Evolutionary conservation across 2,113 vertebrate genomes (phyloP).

Genomic region (Pseudorectes ferrugineus): DNA sequence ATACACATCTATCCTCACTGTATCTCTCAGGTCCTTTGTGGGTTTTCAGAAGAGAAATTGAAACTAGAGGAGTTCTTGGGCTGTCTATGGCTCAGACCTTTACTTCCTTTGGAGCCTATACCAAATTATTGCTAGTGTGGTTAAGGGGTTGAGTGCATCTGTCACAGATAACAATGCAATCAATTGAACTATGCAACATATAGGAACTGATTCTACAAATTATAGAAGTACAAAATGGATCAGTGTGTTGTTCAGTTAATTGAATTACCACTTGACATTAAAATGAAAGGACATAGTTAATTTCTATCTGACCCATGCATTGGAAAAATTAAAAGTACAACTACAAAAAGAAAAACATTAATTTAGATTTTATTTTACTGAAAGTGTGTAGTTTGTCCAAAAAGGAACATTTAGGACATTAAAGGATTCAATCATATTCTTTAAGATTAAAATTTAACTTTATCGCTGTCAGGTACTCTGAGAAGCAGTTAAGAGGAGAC

Average conservation of each 20-base stretch:
- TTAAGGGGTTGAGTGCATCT: neutral
- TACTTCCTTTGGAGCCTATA: neutral
- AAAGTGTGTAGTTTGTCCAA: neutral
- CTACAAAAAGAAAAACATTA: neutral
- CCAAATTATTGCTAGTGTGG: neutral
- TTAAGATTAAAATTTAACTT: neutral
- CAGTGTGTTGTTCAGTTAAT: neutral
- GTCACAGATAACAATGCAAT: neutral
- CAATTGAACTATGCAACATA: neutral
- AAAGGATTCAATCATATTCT: neutral
- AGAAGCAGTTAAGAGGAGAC: neutral
- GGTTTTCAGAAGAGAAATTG: neutral
- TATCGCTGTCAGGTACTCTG: neutral
- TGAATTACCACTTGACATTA: neutral
- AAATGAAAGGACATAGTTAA: neutral
- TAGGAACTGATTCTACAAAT: neutral
- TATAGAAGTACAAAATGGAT: neutral
- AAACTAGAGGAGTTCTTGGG: neutral
- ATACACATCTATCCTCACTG: neutral
- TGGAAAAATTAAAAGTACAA: neutral
- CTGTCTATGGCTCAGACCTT: neutral
- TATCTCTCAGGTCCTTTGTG: neutral
- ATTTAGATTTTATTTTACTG: neutral
- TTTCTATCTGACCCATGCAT: neutral
- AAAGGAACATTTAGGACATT: neutral